phyloP scores from a whole-genome alignment of 2,797 vertebrate species.

The Sebastes ruberrimus region DNA sequence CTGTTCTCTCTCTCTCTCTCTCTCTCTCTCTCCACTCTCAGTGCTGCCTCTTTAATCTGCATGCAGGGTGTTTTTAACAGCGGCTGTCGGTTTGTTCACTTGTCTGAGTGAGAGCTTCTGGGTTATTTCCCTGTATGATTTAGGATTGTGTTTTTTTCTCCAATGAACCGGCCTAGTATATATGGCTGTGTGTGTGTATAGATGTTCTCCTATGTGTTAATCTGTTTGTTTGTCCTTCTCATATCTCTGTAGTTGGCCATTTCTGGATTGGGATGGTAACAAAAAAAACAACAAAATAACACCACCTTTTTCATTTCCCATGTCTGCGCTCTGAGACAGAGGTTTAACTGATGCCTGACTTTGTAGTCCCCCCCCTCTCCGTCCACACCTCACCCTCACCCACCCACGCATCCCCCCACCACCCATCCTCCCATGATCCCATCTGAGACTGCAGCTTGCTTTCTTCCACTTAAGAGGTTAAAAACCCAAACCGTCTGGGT shows the following conservation, averaged over 20 bases:
- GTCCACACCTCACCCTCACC: conserved; percentile 5
- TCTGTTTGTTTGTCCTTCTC: conserved; percentile 75
- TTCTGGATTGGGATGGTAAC: conserved; percentile 75
- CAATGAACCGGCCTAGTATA: not conserved
- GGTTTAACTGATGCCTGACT: conserved; percentile 62
- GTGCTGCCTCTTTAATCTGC: conserved; percentile 49
- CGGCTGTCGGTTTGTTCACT: not conserved
- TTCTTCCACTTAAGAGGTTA: conserved; percentile 82
- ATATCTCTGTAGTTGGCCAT: conserved; percentile 74
- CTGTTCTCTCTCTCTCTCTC: conserved; percentile 32
- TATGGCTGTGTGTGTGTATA: conserved; percentile 14
- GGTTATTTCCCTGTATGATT: conserved; percentile 7
- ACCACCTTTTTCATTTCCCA: conserved; percentile 58
- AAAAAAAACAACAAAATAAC: conserved; percentile 28
- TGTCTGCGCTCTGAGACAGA: conserved; percentile 53
- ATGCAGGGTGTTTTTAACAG: conserved; percentile 30
- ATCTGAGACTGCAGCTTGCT: conserved; percentile 71
- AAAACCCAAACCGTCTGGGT: conserved; percentile 77
- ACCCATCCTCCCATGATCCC: conserved; percentile 7
- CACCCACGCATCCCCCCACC: not conserved
- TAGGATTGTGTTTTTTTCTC: not conserved
- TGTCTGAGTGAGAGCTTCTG: conserved; percentile 13
- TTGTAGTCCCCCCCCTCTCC: not conserved
- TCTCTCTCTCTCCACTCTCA: conserved; percentile 43
- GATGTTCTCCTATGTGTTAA: conserved; percentile 63